Evolutionary conservation across 2,113 vertebrate species (phyloP), one percentile per base, ranked within the genome.

Genomic region (Seriola quinqueradiata): DNA sequence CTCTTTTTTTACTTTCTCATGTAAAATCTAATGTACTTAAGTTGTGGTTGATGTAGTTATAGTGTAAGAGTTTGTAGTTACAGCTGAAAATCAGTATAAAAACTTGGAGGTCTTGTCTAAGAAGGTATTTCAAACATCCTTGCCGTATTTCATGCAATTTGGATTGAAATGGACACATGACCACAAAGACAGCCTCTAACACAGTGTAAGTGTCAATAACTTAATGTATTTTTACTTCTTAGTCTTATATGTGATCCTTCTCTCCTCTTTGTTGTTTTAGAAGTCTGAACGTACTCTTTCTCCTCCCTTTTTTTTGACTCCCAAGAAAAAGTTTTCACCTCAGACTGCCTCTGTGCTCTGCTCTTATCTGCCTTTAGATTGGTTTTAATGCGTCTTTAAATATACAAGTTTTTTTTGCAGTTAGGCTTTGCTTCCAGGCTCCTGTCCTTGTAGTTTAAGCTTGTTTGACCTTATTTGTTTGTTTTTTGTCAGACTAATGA

Each of bases 141-240:
- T 44, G 10, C 38, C 34, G 34, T 38, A 69, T 83, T 84, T 59
- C 42, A 60, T 59, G 66, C 67, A 44, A 46, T 75, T 61, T 75
- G 25, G 12, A 77, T 69, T 42, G 25, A 77, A 75, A 46, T 28
- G 50, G 75, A 65, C 32, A 32, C n/a, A 48, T 19, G 42, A 68
- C 25, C 8, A 9, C 65, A 74, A 79, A 72, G 48, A 46, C 61
- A 66, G 67, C 63, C 16, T 52, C 81, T 81, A 28, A 76, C 25
- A n/a, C 48, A 52, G 25, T n/a, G 85, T 88, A 85, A 90, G 86
- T 91, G 36, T 34, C 19, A 9, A 52, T 61, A n/a, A 44, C 4
- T 54, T 54, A 8, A n/a, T 4, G 14, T 7, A 66, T 7, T 14
- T 72, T 5, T 74, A 79, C 60, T 46, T 70, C 8, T 50, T 79